These are phyloP conservation scores for Neodiprion lecontei DNA, from an alignment of 1,140 invertebrate species.

Conservation along the genomic window DNA sequence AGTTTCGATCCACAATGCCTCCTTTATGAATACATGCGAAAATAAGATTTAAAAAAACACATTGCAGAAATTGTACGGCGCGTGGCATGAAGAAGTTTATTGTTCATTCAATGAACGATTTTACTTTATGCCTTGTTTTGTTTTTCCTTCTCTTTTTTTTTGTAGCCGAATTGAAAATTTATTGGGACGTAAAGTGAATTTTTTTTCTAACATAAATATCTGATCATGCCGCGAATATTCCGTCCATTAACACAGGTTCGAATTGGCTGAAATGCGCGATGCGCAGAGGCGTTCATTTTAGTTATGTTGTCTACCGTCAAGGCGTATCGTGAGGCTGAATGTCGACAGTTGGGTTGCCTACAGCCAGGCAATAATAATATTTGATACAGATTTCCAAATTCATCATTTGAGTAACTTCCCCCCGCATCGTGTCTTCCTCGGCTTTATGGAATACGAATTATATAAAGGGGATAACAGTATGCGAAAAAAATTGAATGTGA, in stretches of 20 bases:
- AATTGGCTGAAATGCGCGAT: neutral
- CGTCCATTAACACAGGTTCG: neutral
- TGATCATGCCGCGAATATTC: neutral
- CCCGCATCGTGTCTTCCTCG: neutral
- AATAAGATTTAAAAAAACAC: no score
- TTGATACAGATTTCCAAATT: conserved; percentile 7
- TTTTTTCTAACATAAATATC: conserved; percentile 5
- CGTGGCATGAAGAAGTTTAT: no score
- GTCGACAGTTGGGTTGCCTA: conserved; percentile 46
- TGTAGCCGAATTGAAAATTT: no score
- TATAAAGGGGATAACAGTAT: neutral
- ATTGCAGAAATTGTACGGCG: no score
- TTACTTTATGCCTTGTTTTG: no score
- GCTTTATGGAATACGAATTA: neutral
- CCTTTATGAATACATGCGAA: no score
- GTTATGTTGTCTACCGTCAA: conserved; percentile 33
- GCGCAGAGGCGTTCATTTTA: conserved; percentile 32
- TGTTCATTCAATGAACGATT: no score
- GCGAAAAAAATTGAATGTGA: neutral
- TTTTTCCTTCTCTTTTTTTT: no score
- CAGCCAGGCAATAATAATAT: conserved; percentile 39
- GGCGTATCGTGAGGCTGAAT: conserved; percentile 28
- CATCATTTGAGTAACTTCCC: neutral
- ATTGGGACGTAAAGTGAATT: no score
- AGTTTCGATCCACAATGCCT: neutral